These are phyloP conservation scores for Cyrtorhinus lividipennis DNA, from an alignment of 1,140 invertebrate species.

Conservation along the genomic window DNA sequence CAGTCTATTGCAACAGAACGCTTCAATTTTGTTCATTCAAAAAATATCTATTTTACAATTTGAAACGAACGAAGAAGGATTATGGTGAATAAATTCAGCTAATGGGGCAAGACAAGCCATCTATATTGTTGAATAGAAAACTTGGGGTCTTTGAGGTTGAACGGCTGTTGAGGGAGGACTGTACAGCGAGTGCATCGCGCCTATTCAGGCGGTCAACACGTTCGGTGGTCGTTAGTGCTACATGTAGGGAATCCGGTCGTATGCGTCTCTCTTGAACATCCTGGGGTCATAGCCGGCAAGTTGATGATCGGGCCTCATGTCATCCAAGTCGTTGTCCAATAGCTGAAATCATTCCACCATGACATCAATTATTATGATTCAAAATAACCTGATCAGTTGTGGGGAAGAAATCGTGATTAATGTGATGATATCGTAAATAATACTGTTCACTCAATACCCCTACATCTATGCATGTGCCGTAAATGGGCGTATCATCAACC, in stretches of 20 bases:
- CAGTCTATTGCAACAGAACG: not conserved
- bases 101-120: not conserved
- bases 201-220: not conserved
- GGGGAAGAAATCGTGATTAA: too few species aligned
- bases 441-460: too few species aligned
- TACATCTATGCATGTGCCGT: too few species aligned
- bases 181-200: not conserved
- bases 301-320: constrained; percentile 11
- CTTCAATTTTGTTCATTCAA: not conserved
- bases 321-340: constrained; percentile 17
- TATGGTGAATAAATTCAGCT: not conserved
- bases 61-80: too few species aligned
- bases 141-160: not conserved
- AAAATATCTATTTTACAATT: constrained; percentile 7
- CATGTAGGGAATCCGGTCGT: constrained; percentile 1
- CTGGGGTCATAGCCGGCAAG: constrained; percentile 13
- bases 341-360: constrained; percentile 17
- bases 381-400: too few species aligned
- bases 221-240: not conserved
- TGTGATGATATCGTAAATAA: too few species aligned
- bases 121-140: not conserved
- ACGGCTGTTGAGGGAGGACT: not conserved
- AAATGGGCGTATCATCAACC: too few species aligned
- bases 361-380: too few species aligned
- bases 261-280: constrained; percentile 15